Base-by-base conservation (phyloP, 2,113 vertebrate genomes). In the Austrofundulus limnaeus region DNA sequence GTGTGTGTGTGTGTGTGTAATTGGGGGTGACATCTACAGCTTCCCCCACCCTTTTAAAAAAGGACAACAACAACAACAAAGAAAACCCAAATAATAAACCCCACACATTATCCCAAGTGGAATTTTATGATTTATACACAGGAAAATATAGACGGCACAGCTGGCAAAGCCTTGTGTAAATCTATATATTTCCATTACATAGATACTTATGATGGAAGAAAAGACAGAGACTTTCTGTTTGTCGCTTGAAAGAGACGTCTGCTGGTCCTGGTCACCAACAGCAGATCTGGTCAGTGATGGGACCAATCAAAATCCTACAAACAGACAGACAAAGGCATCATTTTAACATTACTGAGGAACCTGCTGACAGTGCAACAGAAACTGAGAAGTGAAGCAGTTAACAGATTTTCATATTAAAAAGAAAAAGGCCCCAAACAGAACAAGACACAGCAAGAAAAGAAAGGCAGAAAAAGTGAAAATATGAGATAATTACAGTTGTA, bases 261-360 rank as follows among this genome's bases (percentile, higher is more conserved):
- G 83, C 80, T 86, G 71, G 75, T 86, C 83, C 83, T 86, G 85
- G 81, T 83, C 61, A 58, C 78, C 81, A 83, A 83, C 74, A 93
- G 93, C 92, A 94, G 93, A 93, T 95, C 94, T 90, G 78, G 90
- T 93, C 90, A 91, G 85, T 37, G 67, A 45, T 61, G 52, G 61
- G 42, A 56, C 28, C 77, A 84, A 91, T 95, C 92, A 97, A 92
- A 97, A 97, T 93, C 87, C 87, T 89, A 19, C 6, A 69, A 52
- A 73, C 37, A 83, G 23, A 79, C 17, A 63, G 5, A 76, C 31
- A 61, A 20, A 73, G 41, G 11, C 11, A 37, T 37, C 0, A 31
- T 59, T 47, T 75, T 4, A 24, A 46, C n/a, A 9, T 0, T 2
- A 5, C 43, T 45, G 42, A 6, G 25, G 25, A 28, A 28, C 25